A percentile compares a stretch with the other conserved stretches of the same genome.
These are phyloP conservation scores for Cheilosia vernalis DNA, from an alignment of 2,888 invertebrate species.

Conservation along the genomic window DNA sequence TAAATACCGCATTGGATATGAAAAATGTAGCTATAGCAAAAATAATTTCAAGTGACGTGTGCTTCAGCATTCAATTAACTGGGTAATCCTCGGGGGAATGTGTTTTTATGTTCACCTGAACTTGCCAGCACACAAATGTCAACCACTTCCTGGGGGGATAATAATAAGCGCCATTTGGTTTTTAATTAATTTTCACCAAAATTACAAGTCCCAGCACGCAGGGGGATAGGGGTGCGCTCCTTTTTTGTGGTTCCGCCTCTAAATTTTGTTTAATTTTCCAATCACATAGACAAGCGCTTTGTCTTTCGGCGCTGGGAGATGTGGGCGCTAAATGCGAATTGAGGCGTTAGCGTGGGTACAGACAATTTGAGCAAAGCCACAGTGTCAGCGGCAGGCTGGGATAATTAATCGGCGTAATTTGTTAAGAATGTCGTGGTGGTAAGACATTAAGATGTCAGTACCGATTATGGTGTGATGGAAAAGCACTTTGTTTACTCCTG, in stretches of 20 bases:
- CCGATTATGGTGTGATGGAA: background rate
- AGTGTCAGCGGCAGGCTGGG: slow-evolving; percentile 23
- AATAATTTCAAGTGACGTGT: slow-evolving; percentile 16
- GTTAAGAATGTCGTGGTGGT: slow-evolving; percentile 29
- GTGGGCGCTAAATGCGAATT: background rate
- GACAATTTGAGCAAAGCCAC: slow-evolving; percentile 29
- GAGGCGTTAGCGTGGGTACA: background rate
- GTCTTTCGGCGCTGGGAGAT: background rate
- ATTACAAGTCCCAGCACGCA: background rate
- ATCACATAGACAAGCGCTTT: background rate
- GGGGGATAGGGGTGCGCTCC: background rate
- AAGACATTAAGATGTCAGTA: slow-evolving; percentile 27
- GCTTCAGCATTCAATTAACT: slow-evolving; percentile 38
- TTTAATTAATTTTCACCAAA: background rate
- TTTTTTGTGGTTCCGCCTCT: background rate
- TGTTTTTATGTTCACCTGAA: background rate
- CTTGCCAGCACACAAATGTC: background rate
- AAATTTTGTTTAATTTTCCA: slow-evolving; percentile 20
- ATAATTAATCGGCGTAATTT: slow-evolving; percentile 61
- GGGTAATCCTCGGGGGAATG: slow-evolving; percentile 1
- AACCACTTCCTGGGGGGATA: background rate
- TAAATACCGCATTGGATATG: slow-evolving; percentile 38
- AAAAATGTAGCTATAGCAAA: slow-evolving; percentile 12
- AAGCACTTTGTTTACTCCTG: background rate
- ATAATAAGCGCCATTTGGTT: background rate